phyloP scores from a whole-genome alignment of 35 echinoderm and acorn worm species.

The Amphiura filiformis region DNA sequence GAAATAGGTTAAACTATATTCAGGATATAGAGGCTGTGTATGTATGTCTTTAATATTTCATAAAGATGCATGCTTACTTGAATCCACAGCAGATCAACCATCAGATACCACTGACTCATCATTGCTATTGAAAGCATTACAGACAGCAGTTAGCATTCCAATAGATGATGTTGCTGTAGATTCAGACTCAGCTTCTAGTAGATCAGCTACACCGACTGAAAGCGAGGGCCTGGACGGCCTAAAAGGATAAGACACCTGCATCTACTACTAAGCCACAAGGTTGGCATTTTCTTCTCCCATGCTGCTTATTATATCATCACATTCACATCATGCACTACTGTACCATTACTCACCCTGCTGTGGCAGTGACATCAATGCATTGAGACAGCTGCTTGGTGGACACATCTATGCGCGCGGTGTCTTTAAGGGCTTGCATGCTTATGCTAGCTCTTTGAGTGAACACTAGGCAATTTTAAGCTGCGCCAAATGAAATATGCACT shows the following conservation, averaged over 20 bases:
- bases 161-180: neutral
- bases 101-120: neutral
- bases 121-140: neutral
- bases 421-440: too few relatives aligned
- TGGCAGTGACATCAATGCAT: too few relatives aligned
- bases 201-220: neutral
- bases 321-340: neutral
- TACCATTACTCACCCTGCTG: too few relatives aligned
- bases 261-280: neutral
- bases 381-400: too few relatives aligned
- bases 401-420: too few relatives aligned
- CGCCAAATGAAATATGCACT: too few relatives aligned
- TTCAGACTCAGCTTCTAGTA: neutral
- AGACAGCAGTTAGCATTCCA: neutral
- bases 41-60: neutral
- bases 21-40: neutral
- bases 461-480: too few relatives aligned
- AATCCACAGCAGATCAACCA: neutral
- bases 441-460: too few relatives aligned
- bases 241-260: neutral
- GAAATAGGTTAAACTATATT: neutral
- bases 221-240: neutral
- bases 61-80: neutral
- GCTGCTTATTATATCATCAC: neutral
- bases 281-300: too few relatives aligned